Percentiles rank a stretch among this genome's conserved stretches.
phyloP scores from a whole-genome alignment of 2,113 vertebrate species.

The Leuciscus idus region DNA sequence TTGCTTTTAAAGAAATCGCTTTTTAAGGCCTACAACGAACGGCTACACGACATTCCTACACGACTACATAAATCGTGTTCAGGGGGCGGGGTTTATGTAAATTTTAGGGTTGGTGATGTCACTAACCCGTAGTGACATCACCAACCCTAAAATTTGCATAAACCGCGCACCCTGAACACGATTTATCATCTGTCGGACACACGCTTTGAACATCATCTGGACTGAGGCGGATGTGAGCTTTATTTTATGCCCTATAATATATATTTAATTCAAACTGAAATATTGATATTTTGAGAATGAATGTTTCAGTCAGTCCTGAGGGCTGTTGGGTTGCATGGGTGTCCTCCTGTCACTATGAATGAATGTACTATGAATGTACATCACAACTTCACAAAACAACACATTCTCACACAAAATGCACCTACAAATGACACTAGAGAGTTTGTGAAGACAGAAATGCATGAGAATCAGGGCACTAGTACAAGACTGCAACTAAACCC shows the following conservation, averaged over 20 bases:
- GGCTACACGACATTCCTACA: too few relatives aligned
- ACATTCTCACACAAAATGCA: constrained; percentile 2
- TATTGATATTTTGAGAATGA: constrained; percentile 45
- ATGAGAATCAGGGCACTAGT: neutral
- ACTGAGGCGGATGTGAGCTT: constrained; percentile 13
- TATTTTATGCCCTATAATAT: constrained; percentile 32
- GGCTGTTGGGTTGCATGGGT: neutral
- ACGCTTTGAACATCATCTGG: neutral
- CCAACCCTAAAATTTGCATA: too few relatives aligned
- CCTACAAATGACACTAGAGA: neutral
- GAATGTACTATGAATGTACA: neutral
- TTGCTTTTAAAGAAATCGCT: too few relatives aligned
- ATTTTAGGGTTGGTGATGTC: too few relatives aligned
- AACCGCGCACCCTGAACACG: too few relatives aligned
- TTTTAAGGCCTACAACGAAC: too few relatives aligned
- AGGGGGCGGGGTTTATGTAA: too few relatives aligned
- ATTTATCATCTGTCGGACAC: neutral
- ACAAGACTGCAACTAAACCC: neutral
- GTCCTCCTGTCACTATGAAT: neutral
- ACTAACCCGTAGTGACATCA: too few relatives aligned
- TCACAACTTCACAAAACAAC: neutral
- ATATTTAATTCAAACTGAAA: constrained; percentile 46
- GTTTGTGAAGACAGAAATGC: neutral
- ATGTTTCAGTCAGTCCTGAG: constrained; percentile 48
- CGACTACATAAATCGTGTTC: too few relatives aligned